Evolutionary conservation across 2,888 invertebrate species (phyloP), one percentile per base, ranked within the genome.

Genomic region (Parasteatoda lunata): DNA sequence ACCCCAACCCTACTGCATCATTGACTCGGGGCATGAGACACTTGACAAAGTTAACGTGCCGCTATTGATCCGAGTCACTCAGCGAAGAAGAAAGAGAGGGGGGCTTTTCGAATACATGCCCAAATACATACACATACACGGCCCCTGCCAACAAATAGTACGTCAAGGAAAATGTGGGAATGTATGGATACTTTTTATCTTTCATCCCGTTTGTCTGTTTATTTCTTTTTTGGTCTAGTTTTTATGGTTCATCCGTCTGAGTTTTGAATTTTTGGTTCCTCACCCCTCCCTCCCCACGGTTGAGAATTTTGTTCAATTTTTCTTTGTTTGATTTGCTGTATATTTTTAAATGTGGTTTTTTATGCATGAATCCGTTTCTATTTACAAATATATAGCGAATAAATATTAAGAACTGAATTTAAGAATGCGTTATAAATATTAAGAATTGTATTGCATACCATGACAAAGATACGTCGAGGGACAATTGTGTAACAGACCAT

Each of bases 31-130:
- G 81, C 77, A 54, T 72, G 80, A 86, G 87, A 87, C 87, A 87
- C 87, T 87, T 87, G 87, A 87, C 87, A 82, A 77, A 87, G 87
- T 77, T 80, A 86, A 86, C 85, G 85, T 85, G 84, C 79, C 79
- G 79, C 77, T 87, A 87, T 87, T 87, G 87, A 87, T 87, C 87
- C 87, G 64, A 68, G 73, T 70, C 79, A 76, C 71, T 80, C 77
- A 78, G 73, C 59, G 30, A 77, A 54, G 52, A 48, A 9, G 49
- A 69, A 59, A 47, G 65, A 54, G 13, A 65, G 30, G 30, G 47
- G 64, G 13, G 49, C 54, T 69, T 49, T 66, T 69, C 59, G 64
- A 54, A 76, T 76, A 66, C 76, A 76, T 77, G 79, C 52, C 66
- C 52, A 51, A 52, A 77, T 76, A 79, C 76, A 76, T 85, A 75